Base-by-base conservation (phyloP, 2,797 vertebrate genomes). In the Chaenodraco wilsoni region DNA sequence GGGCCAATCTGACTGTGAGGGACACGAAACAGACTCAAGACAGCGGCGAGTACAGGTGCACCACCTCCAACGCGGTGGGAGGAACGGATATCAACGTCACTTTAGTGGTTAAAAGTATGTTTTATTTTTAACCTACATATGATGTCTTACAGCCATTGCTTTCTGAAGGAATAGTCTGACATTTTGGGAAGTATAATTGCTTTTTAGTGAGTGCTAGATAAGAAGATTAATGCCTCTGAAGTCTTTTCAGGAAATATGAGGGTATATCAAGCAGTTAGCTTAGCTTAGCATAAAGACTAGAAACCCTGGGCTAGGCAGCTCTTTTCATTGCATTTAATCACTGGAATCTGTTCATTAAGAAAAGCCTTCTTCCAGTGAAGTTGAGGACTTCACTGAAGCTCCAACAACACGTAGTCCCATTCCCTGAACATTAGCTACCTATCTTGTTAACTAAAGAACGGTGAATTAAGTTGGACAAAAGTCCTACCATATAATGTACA, bases 51-150 rank as follows among this genome's bases (percentile, higher is more conserved):
- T 98, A 97, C 92, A 95, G 92, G 78, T 98, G 97, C 41, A 52
- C 93, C 11, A 95, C 96, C 0, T 87, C 71, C 77, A 98, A 97
- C 0, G 95, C 96, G 0, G 91, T 97, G 60, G 97, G 97, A 85
- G 95, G 91, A 16, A 87, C 94, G 37, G 95, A 96, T 71, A 89
- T 89, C 72, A 90, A 93, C 2, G 83, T 97, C 85, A 92, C 82
- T 41, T 89, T 98, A 71, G 85, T 91, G 44, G 94, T 97, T 59
- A 95, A 95, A 43, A 95, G 97, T 98, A 93, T 93, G 95, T 44
- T 11, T 19, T 9, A 9, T 19, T 40, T 56, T 14, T 23, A 54
- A 57, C 9, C 43, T 41, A 10, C 7, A 3, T 16, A 3, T 15
- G 15, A 55, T 55, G 50, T 37, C 3, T n/a, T 19, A 19, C 19